Base-by-base conservation (phyloP, 2,113 vertebrate species). In the Pseudonaja textilis region DNA sequence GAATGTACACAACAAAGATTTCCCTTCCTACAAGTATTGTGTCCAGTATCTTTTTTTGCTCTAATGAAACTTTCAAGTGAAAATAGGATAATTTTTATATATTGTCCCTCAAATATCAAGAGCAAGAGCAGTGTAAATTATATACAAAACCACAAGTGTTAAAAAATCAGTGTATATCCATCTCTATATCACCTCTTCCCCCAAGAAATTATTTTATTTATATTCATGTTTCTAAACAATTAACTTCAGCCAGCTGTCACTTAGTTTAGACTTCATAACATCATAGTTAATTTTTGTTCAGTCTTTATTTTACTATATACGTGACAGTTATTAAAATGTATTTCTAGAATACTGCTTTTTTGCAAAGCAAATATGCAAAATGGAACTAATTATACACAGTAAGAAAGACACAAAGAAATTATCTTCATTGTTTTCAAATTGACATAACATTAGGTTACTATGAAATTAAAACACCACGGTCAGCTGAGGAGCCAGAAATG, bases 231-330 rank as follows among this genome's bases (percentile, higher is more conserved):
- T 69, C 26, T 69, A 69, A n/a, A 69, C 29, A 64, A 64, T 98
- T 98, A 98, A 97, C 96, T 95, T 94, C 93, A 93, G 97, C 96
- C 97, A 98, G 97, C 97, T 98, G 97, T 97, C 97, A 97, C 93
- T 91, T 89, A 85, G 89, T 96, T 93, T 88, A 88, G 20, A 87
- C 54, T 92, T 20, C 14, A 61, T 90, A 89, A 39, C 94, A 96
- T 59, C 52, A 96, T 88, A 91, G 8, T 57, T 55, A 29, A 55
- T 92, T 94, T 94, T 90, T 91, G 74, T 93, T 69, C 39, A 55
- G 90, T 20, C 29, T 92, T 86, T n/a, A 20, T 55, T 86, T 89
- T 93, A 42, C 56, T 42, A 94, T 89, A 94, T 92, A 88, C 86
- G 94, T 95, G 91, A 93, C 5, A 92, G 56, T 89, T 61, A 94